A percentile compares a stretch with the other conserved stretches of the same genome.
Conservation (phyloP, 2,113 vertebrate species). For the Taxidea taxus region DNA sequence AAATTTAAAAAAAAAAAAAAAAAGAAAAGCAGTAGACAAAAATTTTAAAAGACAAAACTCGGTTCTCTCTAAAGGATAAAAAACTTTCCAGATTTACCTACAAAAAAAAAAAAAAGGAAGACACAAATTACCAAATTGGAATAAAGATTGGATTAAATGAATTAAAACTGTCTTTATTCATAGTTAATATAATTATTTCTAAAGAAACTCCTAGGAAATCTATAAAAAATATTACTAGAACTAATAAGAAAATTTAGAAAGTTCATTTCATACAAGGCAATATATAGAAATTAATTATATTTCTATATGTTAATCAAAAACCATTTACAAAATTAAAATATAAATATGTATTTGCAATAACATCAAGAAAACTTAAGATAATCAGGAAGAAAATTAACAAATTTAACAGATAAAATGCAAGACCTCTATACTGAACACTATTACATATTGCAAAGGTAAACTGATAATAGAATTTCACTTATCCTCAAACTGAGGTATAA, state of each 20-base stretch:
- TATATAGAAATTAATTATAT: not conserved
- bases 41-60: not conserved
- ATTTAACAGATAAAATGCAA: not conserved
- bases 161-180: not conserved
- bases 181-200: not conserved
- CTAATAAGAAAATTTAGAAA: not conserved
- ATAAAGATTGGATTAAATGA: not conserved
- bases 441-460: not conserved
- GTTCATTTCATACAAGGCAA: not conserved
- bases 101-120: not conserved
- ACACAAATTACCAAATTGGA: not conserved
- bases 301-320: not conserved
- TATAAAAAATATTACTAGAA: not conserved
- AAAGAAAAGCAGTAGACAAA: not conserved
- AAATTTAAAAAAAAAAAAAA: not conserved
- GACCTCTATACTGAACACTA: not conserved
- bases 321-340: not conserved
- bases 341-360: not conserved
- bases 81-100: not conserved
- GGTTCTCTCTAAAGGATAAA: not conserved
- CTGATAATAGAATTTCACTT: not conserved
- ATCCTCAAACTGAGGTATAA: not conserved
- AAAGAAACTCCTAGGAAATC: not conserved
- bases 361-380: not conserved
- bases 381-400: not conserved